Conservation (phyloP, 2,888 invertebrate species). For the Platycnemis pennipes region DNA sequence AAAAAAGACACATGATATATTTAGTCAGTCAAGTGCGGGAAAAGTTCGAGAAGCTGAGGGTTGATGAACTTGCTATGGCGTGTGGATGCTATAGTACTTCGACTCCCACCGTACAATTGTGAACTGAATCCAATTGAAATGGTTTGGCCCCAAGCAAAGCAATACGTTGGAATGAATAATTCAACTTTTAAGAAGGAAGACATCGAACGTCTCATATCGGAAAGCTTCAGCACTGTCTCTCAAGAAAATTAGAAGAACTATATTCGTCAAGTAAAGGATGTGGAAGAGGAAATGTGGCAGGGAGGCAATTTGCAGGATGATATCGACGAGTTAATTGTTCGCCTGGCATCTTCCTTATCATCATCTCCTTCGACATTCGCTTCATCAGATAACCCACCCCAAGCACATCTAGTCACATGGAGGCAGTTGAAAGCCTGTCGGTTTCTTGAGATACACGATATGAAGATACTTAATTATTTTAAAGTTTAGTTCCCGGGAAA, state of each 20-base stretch:
- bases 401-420: too few relatives aligned
- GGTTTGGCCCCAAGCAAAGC: constrained; percentile 9
- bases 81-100: too few relatives aligned
- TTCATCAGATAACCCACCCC: neutral
- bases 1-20: too few relatives aligned
- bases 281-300: constrained; percentile 14
- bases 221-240: too few relatives aligned
- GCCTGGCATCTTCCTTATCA: neutral
- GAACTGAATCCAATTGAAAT: neutral
- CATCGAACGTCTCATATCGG: too few relatives aligned
- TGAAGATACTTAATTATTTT: neutral
- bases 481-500: too few relatives aligned
- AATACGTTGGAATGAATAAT: neutral
- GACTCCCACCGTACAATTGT: neutral
- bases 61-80: too few relatives aligned
- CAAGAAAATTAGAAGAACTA: too few relatives aligned
- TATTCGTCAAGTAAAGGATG: neutral
- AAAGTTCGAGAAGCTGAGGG: too few relatives aligned
- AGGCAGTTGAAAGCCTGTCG: too few relatives aligned
- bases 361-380: neutral
- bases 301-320: constrained; percentile 14
- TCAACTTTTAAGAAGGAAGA: neutral
- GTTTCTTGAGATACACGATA: too few relatives aligned
- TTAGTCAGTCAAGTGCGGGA: too few relatives aligned
- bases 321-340: neutral